Evolutionary conservation across 2,113 vertebrate genomes (phyloP).

Genomic region (Dendrocopos noguchii): DNA sequence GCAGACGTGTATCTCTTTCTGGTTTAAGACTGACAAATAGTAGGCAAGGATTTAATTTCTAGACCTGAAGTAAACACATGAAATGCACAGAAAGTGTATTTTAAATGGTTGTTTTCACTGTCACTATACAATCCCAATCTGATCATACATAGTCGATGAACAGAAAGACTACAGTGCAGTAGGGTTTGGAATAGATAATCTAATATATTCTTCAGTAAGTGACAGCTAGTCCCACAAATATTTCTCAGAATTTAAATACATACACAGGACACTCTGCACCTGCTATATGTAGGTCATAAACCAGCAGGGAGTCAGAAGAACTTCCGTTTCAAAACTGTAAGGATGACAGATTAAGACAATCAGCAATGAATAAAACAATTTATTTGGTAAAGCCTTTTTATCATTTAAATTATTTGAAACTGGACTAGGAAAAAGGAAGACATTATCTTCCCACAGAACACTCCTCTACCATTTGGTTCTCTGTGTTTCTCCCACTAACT

Average conservation of each 20-base stretch:
- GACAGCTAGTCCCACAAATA: neutral
- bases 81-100: neutral
- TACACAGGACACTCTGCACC: neutral
- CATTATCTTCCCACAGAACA: neutral
- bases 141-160: neutral
- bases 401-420: neutral
- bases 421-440: neutral
- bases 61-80: neutral
- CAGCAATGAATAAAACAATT: neutral
- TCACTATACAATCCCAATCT: neutral
- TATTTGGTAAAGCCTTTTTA: neutral
- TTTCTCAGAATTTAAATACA: neutral
- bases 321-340: neutral
- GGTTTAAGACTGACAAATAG: neutral
- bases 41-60: neutral
- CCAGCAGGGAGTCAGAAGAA: neutral
- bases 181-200: neutral
- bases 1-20: neutral
- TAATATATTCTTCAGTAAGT: neutral
- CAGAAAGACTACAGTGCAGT: neutral
- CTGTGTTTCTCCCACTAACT: neutral
- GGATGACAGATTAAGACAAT: neutral
- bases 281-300: neutral
- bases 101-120: neutral
- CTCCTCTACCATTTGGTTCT: neutral